phyloP scores from a whole-genome alignment of 2,797 vertebrate genomes.

The Xyrichtys novacula region DNA sequence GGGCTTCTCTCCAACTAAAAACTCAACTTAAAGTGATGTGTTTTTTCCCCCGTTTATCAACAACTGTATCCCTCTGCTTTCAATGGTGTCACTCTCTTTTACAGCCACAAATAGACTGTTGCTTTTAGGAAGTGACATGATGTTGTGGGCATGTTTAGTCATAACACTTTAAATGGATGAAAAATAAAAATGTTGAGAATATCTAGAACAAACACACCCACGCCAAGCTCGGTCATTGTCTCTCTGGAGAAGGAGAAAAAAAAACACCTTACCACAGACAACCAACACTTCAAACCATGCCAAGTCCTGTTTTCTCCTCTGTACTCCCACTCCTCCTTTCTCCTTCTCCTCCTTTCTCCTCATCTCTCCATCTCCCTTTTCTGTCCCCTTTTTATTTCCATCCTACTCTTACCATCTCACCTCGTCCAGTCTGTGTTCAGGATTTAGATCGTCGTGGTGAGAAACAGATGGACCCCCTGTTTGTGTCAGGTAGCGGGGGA shows the following conservation, averaged over 20 bases:
- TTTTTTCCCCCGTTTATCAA: background rate
- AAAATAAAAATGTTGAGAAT: slow-evolving; percentile 45
- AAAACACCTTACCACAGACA: slow-evolving; percentile 58
- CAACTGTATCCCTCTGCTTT: slow-evolving; percentile 11
- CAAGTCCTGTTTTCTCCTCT: slow-evolving; percentile 63
- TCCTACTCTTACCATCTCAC: slow-evolving; percentile 57
- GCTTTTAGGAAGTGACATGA: slow-evolving; percentile 51
- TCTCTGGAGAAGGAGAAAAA: slow-evolving; percentile 51
- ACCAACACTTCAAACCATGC: slow-evolving; percentile 66
- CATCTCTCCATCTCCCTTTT: slow-evolving; percentile 21
- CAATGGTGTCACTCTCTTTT: slow-evolving; percentile 31
- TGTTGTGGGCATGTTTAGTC: slow-evolving; percentile 72
- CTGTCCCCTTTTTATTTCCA: slow-evolving; percentile 35
- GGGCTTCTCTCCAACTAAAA: background rate
- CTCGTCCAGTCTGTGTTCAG: slow-evolving; percentile 65
- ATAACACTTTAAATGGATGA: slow-evolving; percentile 61
- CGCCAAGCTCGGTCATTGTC: slow-evolving; percentile 72
- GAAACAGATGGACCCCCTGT: slow-evolving; percentile 74
- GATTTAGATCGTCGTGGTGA: slow-evolving; percentile 55
- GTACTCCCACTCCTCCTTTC: slow-evolving; percentile 64
- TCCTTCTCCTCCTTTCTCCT: slow-evolving; percentile 48
- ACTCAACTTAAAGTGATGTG: background rate
- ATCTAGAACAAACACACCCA: slow-evolving; percentile 79
- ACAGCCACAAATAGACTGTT: slow-evolving; percentile 38
- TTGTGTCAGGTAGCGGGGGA: slow-evolving; percentile 50